Evolutionary conservation across 2,888 invertebrate genomes (phyloP).

Genomic region (Eupsilia transversa): DNA sequence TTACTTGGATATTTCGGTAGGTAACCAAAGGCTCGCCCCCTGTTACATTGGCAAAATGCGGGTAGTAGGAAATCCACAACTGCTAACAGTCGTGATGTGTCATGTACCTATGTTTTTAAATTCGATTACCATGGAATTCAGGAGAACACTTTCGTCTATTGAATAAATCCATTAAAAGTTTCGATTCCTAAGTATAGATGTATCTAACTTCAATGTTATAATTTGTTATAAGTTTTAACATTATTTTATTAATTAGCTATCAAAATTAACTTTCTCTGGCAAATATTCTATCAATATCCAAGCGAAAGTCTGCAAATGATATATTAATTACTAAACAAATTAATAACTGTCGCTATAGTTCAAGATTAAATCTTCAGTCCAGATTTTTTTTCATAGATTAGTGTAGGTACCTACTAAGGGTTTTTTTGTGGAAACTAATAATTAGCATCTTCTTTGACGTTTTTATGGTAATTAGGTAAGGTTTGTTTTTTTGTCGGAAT

Average conservation of each 20-base stretch:
- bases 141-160: not conserved
- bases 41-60: too few species aligned
- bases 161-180: not conserved
- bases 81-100: too few species aligned
- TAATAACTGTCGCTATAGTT: conserved; percentile 14
- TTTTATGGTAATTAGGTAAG: conserved; percentile 26
- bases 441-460: conserved; percentile 22
- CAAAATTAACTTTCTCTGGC: conserved; percentile 5
- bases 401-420: not conserved
- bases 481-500: conserved; percentile 17
- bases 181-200: too few species aligned
- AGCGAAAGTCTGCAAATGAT: conserved; percentile 42
- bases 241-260: not conserved
- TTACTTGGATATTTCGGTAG: too few species aligned
- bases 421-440: conserved; percentile 11
- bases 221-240: not conserved
- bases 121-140: not conserved
- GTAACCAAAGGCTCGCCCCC: too few species aligned
- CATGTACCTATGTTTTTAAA: not conserved
- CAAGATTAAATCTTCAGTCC: not conserved
- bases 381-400: not conserved
- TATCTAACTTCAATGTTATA: not conserved
- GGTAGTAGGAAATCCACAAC: too few species aligned
- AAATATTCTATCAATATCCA: conserved; percentile 8
- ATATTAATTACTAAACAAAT: conserved; percentile 43